Percentiles rank a stretch among this genome's conserved stretches.
Evolutionary conservation across 2,797 vertebrate species (phyloP).

Genomic region (Halcyon leucocephala): DNA sequence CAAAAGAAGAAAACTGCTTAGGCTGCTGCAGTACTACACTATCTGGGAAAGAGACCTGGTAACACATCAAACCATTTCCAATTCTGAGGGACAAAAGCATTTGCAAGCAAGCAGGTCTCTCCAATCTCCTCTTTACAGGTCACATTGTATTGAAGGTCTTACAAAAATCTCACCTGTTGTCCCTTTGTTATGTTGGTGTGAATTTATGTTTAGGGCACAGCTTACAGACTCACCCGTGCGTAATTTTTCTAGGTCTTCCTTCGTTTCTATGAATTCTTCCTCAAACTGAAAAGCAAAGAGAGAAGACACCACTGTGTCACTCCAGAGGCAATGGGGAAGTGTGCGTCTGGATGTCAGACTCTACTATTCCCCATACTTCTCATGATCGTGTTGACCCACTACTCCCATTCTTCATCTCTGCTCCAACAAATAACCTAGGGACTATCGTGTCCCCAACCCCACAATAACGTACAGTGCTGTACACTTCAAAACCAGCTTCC

Average conservation of each 20-base stretch:
- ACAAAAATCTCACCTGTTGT: background rate
- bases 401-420: background rate
- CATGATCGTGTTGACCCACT: background rate
- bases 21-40: background rate
- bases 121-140: background rate
- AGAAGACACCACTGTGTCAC: background rate
- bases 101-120: background rate
- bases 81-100: background rate
- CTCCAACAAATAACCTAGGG: background rate
- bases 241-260: constrained; percentile 82
- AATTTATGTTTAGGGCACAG: background rate
- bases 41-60: background rate
- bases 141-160: background rate
- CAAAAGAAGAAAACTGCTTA: background rate
- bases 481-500: background rate
- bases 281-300: constrained; percentile 83
- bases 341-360: background rate
- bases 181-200: background rate
- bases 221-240: constrained; percentile 73
- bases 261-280: constrained; percentile 80
- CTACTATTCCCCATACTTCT: background rate
- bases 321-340: background rate
- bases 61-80: background rate
- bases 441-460: background rate
- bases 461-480: background rate